Conservation (phyloP, 2,888 invertebrate genomes). For the Thyatira batis region DNA sequence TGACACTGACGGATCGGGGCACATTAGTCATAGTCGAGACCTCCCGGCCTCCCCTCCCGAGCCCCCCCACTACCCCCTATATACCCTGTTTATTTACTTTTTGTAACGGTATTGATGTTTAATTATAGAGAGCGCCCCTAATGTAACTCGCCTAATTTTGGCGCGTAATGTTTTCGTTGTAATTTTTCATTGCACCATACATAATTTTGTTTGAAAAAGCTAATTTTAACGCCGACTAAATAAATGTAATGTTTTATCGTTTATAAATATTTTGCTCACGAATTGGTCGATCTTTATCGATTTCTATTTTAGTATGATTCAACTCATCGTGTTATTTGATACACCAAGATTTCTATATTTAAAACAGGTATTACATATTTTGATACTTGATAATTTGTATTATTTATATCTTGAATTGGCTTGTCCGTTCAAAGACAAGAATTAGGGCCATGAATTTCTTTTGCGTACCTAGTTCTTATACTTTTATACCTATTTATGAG, state of each 20-base stretch:
- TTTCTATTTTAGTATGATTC: neutral
- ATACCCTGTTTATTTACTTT: slow-evolving; percentile 82
- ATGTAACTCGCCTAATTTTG: slow-evolving; percentile 71
- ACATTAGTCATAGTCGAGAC: slow-evolving; percentile 86
- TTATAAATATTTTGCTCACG: neutral
- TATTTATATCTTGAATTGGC: too few species aligned
- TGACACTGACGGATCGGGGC: slow-evolving; percentile 87
- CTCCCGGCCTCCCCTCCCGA: slow-evolving; percentile 63
- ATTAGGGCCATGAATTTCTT: too few species aligned
- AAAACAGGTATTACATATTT: too few species aligned
- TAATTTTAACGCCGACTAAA: neutral
- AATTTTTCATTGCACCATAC: slow-evolving; percentile 57
- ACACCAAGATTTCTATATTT: neutral
- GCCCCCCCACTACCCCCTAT: slow-evolving; percentile 66
- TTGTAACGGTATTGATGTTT: slow-evolving; percentile 82
- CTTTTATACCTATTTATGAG: too few species aligned
- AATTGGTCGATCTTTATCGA: neutral
- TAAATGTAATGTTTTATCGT: neutral
- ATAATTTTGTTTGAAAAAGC: slow-evolving; percentile 29
- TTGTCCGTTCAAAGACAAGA: too few species aligned
- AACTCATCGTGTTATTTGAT: neutral
- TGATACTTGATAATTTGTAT: too few species aligned
- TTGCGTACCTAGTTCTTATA: too few species aligned
- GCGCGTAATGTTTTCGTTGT: slow-evolving; percentile 67
- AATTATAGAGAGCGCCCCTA: slow-evolving; percentile 75